Percentiles rank a stretch among this genome's conserved stretches.
phyloP scores from a whole-genome alignment of 2,888 invertebrate species.

The Drosophila merina region DNA sequence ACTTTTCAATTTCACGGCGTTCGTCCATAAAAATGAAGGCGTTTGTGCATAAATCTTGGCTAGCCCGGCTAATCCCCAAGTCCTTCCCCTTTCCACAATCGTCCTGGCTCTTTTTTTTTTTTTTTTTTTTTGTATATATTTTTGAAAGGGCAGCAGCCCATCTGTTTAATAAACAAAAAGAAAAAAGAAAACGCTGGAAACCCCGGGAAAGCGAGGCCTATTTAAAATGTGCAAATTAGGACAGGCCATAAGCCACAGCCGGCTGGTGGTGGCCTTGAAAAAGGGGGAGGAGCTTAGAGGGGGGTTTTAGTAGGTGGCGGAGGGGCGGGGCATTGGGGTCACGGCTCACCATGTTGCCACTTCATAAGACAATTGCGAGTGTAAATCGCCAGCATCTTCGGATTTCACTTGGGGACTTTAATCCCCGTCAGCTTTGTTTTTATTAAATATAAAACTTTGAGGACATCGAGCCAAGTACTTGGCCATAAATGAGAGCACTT shows the following conservation, averaged over 20 bases:
- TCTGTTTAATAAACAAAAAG: constrained; percentile 57
- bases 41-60: constrained; percentile 70
- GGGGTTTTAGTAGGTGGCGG: not conserved
- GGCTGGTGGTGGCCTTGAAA: constrained; percentile 45
- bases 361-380: constrained; percentile 73
- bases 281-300: not conserved
- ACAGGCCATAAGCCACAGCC: constrained; percentile 66
- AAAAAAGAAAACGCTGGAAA: constrained; percentile 3
- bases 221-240: constrained; percentile 79
- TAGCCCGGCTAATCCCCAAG: constrained; percentile 58
- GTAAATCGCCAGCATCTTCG: constrained; percentile 57
- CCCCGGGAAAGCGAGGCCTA: constrained; percentile 36
- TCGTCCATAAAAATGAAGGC: constrained; percentile 65
- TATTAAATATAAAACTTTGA: constrained; percentile 46
- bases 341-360: constrained; percentile 61
- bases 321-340: not conserved
- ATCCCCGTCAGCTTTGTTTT: constrained; percentile 41
- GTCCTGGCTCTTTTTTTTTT: not conserved
- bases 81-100: not conserved
- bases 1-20: constrained; percentile 71
- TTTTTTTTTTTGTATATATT: not conserved
- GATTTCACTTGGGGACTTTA: constrained; percentile 31
- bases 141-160: constrained; percentile 16
- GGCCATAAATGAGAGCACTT: constrained; percentile 16
- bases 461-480: constrained; percentile 17